phyloP scores from a whole-genome alignment of 1,140 invertebrate species.

The Grapholita molesta region DNA sequence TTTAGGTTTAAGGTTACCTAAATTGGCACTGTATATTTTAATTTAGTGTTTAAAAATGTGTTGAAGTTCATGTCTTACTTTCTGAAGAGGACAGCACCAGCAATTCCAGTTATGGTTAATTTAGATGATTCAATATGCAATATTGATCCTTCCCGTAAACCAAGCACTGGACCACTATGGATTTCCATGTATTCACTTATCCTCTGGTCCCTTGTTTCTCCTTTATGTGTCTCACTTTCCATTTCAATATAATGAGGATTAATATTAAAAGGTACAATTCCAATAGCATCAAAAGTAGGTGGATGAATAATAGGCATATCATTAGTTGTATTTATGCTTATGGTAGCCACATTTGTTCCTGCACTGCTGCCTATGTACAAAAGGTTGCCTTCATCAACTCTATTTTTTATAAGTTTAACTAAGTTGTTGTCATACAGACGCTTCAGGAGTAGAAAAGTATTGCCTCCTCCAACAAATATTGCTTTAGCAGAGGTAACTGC shows the following conservation, averaged over 20 bases:
- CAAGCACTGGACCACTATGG: slow-evolving; percentile 81
- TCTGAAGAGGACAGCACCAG: slow-evolving; percentile 82
- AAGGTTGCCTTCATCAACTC: slow-evolving; percentile 81
- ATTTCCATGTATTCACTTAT: slow-evolving; percentile 84
- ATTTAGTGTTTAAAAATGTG: no score
- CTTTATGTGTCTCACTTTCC: slow-evolving; percentile 82
- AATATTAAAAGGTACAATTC: slow-evolving; percentile 90
- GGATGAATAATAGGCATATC: slow-evolving; percentile 92
- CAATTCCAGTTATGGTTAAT: slow-evolving; percentile 80
- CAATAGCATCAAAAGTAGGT: slow-evolving; percentile 85
- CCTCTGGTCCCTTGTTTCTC: slow-evolving; percentile 86
- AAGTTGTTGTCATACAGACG: slow-evolving; percentile 84
- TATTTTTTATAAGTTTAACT: slow-evolving; percentile 81
- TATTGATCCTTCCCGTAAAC: slow-evolving; percentile 84
- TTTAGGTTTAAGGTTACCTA: no score
- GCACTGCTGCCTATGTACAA: slow-evolving; percentile 90
- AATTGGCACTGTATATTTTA: no score
- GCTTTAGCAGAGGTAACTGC: slow-evolving; percentile 82
- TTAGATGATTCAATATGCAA: slow-evolving; percentile 81
- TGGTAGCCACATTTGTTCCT: slow-evolving; percentile 89
- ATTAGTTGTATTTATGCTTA: slow-evolving; percentile 89
- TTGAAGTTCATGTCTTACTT: slow-evolving; percentile 74
- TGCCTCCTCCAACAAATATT: slow-evolving; percentile 89
- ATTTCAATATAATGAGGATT: slow-evolving; percentile 91
- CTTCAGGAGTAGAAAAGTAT: slow-evolving; percentile 86